These are phyloP conservation scores for Sebastes minor DNA, from an alignment of 2,797 vertebrate genomes.

Conservation along the genomic window DNA sequence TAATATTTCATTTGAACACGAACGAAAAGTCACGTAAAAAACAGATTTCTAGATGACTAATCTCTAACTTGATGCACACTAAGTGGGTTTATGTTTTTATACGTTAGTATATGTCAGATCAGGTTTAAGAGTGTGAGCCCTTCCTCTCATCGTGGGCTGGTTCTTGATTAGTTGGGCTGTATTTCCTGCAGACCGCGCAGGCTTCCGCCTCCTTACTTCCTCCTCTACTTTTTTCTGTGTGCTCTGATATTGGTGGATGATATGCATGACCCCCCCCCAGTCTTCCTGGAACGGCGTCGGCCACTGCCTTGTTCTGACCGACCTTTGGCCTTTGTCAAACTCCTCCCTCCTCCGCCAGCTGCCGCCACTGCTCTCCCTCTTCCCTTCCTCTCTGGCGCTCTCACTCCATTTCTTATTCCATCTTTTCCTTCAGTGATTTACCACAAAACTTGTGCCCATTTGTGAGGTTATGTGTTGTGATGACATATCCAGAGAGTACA, in stretches of 20 bases:
- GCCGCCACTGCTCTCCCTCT: slow-evolving; percentile 80
- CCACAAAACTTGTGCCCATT: slow-evolving; percentile 25
- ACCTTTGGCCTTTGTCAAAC: slow-evolving; percentile 71
- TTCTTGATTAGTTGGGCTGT: slow-evolving; percentile 37
- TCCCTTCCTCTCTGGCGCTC: slow-evolving; percentile 28
- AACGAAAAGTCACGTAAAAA: neutral
- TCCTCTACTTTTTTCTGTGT: slow-evolving; percentile 60
- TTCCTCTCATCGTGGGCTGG: slow-evolving; percentile 21
- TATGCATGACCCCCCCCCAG: slow-evolving; percentile 80
- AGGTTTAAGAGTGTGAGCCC: slow-evolving; percentile 9
- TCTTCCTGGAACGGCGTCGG: slow-evolving; percentile 50
- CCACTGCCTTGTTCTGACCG: slow-evolving; percentile 43
- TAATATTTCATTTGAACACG: neutral
- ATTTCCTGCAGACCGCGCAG: slow-evolving; percentile 67
- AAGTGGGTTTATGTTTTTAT: neutral
- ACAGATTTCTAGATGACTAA: neutral
- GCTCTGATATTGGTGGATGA: slow-evolving; percentile 44
- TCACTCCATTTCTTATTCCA: slow-evolving; percentile 8
- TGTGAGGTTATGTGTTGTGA: slow-evolving; percentile 49
- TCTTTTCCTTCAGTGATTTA: slow-evolving; percentile 44
- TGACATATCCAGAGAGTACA: neutral
- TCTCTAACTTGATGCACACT: neutral
- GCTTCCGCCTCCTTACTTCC: slow-evolving; percentile 68
- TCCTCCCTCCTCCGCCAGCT: slow-evolving; percentile 82
- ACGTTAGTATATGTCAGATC: neutral